Percentiles rank a stretch among this genome's conserved stretches.
phyloP scores from a whole-genome alignment of 2,888 invertebrate genomes.

The Machimus atricapillus region DNA sequence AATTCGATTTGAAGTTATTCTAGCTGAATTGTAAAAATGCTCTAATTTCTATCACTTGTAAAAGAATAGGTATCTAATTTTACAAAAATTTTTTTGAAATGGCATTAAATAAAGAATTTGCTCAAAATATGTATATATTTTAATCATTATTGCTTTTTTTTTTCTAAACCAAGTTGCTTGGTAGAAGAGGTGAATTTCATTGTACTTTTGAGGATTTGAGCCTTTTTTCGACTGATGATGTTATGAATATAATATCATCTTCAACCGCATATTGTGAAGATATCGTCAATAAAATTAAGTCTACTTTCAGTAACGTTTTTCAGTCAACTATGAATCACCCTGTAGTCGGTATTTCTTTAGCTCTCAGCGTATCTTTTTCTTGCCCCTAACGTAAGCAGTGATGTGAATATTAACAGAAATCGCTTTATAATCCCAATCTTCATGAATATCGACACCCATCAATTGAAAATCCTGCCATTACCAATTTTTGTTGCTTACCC shows the following conservation, averaged over 20 bases:
- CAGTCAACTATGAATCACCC: neutral
- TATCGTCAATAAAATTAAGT: neutral
- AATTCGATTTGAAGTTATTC: too few species aligned
- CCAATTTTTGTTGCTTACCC: neutral
- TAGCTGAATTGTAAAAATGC: too few species aligned
- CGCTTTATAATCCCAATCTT: conserved; percentile 10
- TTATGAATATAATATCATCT: neutral
- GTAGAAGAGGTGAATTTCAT: too few species aligned
- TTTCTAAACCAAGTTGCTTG: too few species aligned
- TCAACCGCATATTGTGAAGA: neutral
- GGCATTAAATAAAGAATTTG: too few species aligned
- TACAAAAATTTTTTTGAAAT: too few species aligned
- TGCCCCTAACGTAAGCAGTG: neutral
- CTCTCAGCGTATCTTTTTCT: neutral
- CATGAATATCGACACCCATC: conserved; percentile 13
- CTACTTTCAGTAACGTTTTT: neutral
- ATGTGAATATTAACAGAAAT: conserved; percentile 11
- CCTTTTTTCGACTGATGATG: neutral
- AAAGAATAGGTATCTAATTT: too few species aligned
- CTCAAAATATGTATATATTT: too few species aligned
- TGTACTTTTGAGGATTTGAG: too few species aligned
- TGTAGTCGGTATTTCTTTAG: neutral
- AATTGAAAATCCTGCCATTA: conserved; percentile 9
- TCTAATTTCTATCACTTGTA: too few species aligned
- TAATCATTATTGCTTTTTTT: too few species aligned